Base-by-base conservation (phyloP, 2,797 vertebrate genomes). In the Odontamblyopus lacepedii region DNA sequence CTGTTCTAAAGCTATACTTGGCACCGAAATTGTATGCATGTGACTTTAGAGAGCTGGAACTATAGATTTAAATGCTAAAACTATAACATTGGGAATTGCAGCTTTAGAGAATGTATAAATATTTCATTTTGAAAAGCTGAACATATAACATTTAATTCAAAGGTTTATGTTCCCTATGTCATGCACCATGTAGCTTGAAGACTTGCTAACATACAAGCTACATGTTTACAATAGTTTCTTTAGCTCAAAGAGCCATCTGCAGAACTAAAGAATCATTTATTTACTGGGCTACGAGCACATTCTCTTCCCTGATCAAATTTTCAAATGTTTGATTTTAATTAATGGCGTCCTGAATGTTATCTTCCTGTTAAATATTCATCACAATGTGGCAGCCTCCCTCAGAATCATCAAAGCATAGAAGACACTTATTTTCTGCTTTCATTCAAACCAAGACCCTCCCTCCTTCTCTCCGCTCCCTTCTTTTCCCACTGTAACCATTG, bases 251-350 rank as follows among this genome's bases (percentile, higher is more conserved):
- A 29, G 70, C 75, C 81, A 86, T 83, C 66, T 87, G 83, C 80
- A 55, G 76, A 89, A 92, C 85, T 90, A 92, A 90, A 80, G 69
- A 71, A 90, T 90, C 35, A 89, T 89, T 93, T 92, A 93, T 92
- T 93, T 80, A 92, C 92, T 78, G 71, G 44, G 79, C 85, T 81
- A 85, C 74, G 72, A 85, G 86, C 83, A n/a, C 82, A 23, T 51
- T 81, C 82, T 88, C 87, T 77, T 73, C 85, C 78, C 83, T 88
- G 89, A 93, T 92, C 88, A 92, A 86, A 92, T 88, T 88, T 92
- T 93, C 83, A 91, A 85, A 89, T 70, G 66, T 90, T 92, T 92
- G 86, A 91, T 91, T 92, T 93, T 92, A 93, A 93, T 92, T 92
- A 94, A 92, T 85, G 74, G 80, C 38, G 73, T 76, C 79, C 90